Evolutionary conservation across 2,797 vertebrate genomes (phyloP), one percentile per base, ranked within the genome.

Genomic region (Pampus argenteus): DNA sequence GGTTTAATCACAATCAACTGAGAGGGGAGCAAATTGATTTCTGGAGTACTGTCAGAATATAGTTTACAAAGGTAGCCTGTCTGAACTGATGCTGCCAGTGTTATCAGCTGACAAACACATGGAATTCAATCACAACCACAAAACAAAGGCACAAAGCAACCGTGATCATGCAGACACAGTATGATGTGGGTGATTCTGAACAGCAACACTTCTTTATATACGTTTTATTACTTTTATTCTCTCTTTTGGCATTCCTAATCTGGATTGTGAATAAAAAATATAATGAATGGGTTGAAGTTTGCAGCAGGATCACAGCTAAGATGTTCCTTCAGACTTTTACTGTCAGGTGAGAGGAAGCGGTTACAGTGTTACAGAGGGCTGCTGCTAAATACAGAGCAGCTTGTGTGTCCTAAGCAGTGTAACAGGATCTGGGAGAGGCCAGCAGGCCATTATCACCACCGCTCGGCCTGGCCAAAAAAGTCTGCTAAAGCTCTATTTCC

Each of bases 361-460:
- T 76, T 75, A 64, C 82, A 72, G 72, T 82, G 66, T 76, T 34
- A 49, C 57, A 50, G 70, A 71, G 64, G 60, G 64, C 68, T 78
- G 86, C 83, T 83, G 85, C 90, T 90, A 90, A 92, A 90, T 89
- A 85, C 87, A 83, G 91, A 84, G 76, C 87, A 76, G 86, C 85
- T 86, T 86, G 83, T 88, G 75, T 92, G 89, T 92, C 89, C 86
- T 83, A 85, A 80, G 84, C 83, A 87, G 77, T 84, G 92, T 91
- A 93, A 93, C 86, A 74, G 76, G 90, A 93, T 92, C 89, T 79
- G 59, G 80, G 84, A 85, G 86, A 92, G 87, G 83, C 82, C 78
- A 81, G 83, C 76, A 59, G 74, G 86, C 77, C 86, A 88, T 90
- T 87, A 88, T 89, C 88, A 84, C 81, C 77, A 76, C 74, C 9